Evolutionary conservation across 2,113 vertebrate species (phyloP).

Genomic region (Chionis minor): DNA sequence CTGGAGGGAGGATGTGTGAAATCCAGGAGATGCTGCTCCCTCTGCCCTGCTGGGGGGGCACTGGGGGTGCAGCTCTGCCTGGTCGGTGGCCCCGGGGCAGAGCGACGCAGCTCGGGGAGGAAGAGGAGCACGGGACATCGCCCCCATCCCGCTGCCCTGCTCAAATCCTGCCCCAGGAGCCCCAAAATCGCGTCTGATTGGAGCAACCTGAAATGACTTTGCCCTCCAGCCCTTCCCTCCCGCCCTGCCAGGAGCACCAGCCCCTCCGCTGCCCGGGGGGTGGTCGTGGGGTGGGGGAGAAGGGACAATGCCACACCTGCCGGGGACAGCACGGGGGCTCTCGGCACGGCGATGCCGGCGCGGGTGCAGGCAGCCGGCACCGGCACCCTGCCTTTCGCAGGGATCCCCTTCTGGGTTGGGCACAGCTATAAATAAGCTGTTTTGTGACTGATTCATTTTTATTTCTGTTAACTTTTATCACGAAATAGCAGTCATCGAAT

Average conservation of each 20-base stretch:
- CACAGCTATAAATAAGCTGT: conserved; percentile 35
- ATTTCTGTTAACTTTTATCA: conserved; percentile 62
- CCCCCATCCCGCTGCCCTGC: not conserved
- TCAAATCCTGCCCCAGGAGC: not conserved
- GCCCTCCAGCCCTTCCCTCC: not conserved
- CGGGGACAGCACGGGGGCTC: not conserved
- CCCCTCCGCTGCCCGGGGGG: not conserved
- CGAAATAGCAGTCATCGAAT: conserved; percentile 46
- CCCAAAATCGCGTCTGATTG: not conserved
- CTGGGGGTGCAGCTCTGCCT: not conserved
- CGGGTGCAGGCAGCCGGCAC: rapidly evolving
- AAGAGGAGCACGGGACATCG: not conserved
- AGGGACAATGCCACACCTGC: not conserved
- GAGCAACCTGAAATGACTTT: not conserved
- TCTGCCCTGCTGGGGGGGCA: not conserved
- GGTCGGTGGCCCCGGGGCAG: not conserved
- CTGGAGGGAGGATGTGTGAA: not conserved
- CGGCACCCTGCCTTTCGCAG: not conserved
- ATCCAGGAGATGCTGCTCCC: not conserved
- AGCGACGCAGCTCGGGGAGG: not conserved
- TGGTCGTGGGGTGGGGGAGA: not conserved
- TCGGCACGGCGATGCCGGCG: rapidly evolving
- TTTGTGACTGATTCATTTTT: conserved; percentile 54
- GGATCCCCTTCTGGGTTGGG: conserved; percentile 22
- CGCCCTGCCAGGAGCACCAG: rapidly evolving